A percentile compares a stretch with the other conserved stretches of the same genome.
Evolutionary conservation across 2,797 vertebrate genomes (phyloP).

Genomic region (Oreonectes daqikongensis): DNA sequence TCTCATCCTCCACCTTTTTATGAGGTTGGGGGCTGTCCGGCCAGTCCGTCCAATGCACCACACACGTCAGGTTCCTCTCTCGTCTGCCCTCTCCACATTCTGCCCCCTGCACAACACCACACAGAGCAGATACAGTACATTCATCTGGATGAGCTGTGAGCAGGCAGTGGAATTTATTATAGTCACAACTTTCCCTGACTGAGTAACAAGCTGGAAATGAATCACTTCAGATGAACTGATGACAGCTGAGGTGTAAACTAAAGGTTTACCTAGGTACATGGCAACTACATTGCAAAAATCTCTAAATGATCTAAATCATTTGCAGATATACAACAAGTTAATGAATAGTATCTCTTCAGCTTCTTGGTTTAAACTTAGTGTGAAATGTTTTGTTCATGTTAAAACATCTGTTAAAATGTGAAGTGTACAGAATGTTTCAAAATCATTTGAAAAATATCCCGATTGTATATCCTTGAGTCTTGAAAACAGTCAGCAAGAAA

Average conservation of each 20-base stretch:
- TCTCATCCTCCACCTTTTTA: conserved; percentile 67
- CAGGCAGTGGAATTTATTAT: conserved; percentile 10
- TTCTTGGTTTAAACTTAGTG: background rate
- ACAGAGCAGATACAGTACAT: conserved; percentile 2
- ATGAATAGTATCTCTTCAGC: no score
- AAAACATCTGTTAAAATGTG: background rate
- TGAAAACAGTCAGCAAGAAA: no score
- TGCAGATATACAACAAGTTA: no score
- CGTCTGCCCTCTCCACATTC: conserved; percentile 92
- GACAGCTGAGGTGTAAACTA: conserved; percentile 4
- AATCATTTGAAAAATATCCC: no score
- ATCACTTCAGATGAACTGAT: conserved; percentile 8
- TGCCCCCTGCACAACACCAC: conserved; percentile 77
- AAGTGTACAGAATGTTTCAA: background rate
- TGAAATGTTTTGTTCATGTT: no score
- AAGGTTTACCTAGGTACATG: no score
- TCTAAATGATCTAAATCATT: no score
- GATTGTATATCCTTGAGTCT: no score
- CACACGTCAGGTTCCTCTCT: conserved; percentile 82
- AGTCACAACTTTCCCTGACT: background rate
- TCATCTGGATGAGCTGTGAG: background rate
- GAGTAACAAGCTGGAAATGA: conserved; percentile 8
- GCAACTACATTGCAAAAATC: no score
- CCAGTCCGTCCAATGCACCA: conserved; percentile 79
- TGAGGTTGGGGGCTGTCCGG: conserved; percentile 58